phyloP scores from a whole-genome alignment of 2,797 vertebrate species.

The Mareca penelope region DNA sequence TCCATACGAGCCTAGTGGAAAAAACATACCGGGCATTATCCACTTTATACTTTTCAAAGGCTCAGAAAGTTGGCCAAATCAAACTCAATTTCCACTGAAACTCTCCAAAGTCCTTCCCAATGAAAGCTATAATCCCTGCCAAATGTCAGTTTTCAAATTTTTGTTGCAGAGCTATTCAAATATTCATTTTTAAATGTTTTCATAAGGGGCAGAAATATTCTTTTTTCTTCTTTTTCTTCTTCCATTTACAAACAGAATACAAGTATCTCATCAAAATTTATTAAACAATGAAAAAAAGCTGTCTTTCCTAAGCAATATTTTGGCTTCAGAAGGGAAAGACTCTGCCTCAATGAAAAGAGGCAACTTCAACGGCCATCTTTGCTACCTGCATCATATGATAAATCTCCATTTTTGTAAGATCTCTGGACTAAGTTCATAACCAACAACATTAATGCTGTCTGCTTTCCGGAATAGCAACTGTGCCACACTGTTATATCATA shows the following conservation, averaged over 20 bases:
- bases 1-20: background rate
- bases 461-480: background rate
- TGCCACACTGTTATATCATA: background rate
- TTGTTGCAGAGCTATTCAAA: background rate
- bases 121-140: background rate
- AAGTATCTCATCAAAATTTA: background rate
- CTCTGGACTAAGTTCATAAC: background rate
- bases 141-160: background rate
- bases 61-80: slow-evolving; percentile 20
- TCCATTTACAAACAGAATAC: background rate
- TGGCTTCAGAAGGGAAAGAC: background rate
- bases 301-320: background rate
- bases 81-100: slow-evolving; percentile 31
- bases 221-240: background rate
- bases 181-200: background rate
- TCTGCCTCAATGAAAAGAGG: background rate
- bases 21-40: slow-evolving; percentile 5
- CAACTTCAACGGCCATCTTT: background rate
- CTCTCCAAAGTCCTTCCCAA: background rate
- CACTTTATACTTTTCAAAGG: slow-evolving; percentile 25
- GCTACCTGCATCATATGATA: background rate
- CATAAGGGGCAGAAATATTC: background rate
- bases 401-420: background rate
- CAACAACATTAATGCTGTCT: background rate
- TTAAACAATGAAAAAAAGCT: fast-evolving